phyloP scores from a whole-genome alignment of 2,888 invertebrate species.

The Chirona hameri region DNA sequence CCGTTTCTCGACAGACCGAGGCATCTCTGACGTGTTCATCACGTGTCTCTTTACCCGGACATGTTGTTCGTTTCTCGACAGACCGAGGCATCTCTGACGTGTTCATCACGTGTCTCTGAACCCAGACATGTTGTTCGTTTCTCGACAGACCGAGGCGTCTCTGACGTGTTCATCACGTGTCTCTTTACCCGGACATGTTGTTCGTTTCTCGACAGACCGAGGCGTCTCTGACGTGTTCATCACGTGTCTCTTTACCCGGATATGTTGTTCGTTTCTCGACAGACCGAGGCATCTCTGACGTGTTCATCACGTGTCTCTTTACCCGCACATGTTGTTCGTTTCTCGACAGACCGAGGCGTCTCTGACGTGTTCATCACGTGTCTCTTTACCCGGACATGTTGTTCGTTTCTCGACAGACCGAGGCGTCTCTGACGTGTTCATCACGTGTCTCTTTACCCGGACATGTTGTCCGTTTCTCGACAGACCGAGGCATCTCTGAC shows the following conservation, averaged over 20 bases:
- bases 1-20: slow-evolving; percentile 44
- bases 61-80: neutral
- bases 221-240: slow-evolving; percentile 63
- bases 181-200: slow-evolving; percentile 40
- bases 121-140: too few relatives aligned
- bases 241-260: slow-evolving; percentile 55
- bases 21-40: slow-evolving; percentile 62
- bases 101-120: slow-evolving; percentile 61
- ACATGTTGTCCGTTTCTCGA: neutral
- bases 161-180: slow-evolving; percentile 66
- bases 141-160: slow-evolving; percentile 52
- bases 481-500: slow-evolving; percentile 55
- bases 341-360: slow-evolving; percentile 52
- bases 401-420: slow-evolving; percentile 43
- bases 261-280: neutral
- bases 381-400: slow-evolving; percentile 40
- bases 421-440: slow-evolving; percentile 60
- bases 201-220: slow-evolving; percentile 43
- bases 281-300: slow-evolving; percentile 57
- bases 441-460: slow-evolving; percentile 57
- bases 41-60: slow-evolving; percentile 55
- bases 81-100: slow-evolving; percentile 58
- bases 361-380: slow-evolving; percentile 66
- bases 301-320: slow-evolving; percentile 62
- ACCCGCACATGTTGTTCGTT: too few relatives aligned